Evolutionary conservation across 2,888 invertebrate genomes (phyloP).

Genomic region (Tupiocoris notatus): DNA sequence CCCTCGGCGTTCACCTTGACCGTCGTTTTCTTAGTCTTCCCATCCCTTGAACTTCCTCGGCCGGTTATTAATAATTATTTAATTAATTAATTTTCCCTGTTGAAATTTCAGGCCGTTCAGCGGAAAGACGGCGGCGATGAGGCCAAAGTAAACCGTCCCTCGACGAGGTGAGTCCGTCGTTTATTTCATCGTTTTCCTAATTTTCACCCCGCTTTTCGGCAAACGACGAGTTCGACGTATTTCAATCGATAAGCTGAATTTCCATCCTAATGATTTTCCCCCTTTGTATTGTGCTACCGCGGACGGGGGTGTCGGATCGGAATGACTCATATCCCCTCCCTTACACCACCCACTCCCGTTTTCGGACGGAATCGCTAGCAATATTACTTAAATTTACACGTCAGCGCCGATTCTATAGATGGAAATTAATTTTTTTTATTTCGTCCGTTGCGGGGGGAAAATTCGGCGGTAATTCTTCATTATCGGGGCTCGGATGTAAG

Average conservation of each 20-base stretch:
- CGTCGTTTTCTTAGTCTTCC: neutral
- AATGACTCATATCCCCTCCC: neutral
- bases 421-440: no score
- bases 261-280: neutral
- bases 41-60: neutral
- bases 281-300: neutral
- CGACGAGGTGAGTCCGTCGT: conserved; percentile 25
- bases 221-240: no score
- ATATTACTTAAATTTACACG: no score
- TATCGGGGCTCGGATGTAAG: no score
- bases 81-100: neutral
- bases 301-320: neutral
- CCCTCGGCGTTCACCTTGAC: conserved; percentile 9
- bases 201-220: neutral
- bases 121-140: conserved; percentile 22
- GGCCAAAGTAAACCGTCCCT: conserved; percentile 16
- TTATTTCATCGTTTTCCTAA: neutral
- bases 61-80: neutral
- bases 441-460: no score
- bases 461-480: no score
- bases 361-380: no score
- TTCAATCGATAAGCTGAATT: neutral
- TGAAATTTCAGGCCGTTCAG: conserved; percentile 11
- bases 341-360: neutral
- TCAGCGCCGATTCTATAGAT: no score